Evolutionary conservation across 1,140 invertebrate genomes (phyloP).

Genomic region (Nixonia krombeini): DNA sequence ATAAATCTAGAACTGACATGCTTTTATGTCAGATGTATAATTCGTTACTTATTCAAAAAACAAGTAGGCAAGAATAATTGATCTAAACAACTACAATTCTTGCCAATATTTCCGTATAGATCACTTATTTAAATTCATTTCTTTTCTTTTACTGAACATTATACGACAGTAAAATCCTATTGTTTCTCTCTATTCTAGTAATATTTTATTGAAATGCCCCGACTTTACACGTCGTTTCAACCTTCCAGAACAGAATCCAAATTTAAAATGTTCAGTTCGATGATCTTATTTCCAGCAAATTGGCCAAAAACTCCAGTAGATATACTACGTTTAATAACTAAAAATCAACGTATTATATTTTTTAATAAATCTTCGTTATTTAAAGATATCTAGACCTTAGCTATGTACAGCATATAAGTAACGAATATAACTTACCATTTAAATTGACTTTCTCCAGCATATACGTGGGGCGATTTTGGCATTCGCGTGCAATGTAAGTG

Average conservation of each 20-base stretch:
- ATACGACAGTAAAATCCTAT: constrained; percentile 48
- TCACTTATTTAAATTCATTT: constrained; percentile 31
- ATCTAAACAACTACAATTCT: constrained; percentile 29
- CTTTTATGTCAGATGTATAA: too few species aligned
- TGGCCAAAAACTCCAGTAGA: constrained; percentile 78
- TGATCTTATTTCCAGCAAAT: constrained; percentile 81
- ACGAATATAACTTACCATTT: constrained; percentile 50
- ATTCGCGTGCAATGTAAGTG: constrained; percentile 80
- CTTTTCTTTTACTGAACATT: constrained; percentile 46
- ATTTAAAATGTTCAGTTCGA: constrained; percentile 82
- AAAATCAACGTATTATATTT: constrained; percentile 65
- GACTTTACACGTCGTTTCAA: constrained; percentile 14
- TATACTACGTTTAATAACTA: constrained; percentile 81
- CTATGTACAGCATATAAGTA: too few species aligned
- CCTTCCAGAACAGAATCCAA: constrained; percentile 16
- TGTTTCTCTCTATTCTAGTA: constrained; percentile 39
- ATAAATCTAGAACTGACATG: too few species aligned
- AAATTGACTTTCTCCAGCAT: constrained; percentile 76
- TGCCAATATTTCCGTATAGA: constrained; percentile 17
- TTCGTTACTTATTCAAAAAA: constrained; percentile 14
- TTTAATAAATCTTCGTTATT: constrained; percentile 28
- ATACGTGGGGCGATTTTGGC: constrained; percentile 80
- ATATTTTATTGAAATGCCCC: constrained; percentile 38
- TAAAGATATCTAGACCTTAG: too few species aligned
- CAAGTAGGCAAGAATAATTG: constrained; percentile 25